These are phyloP conservation scores for Oophaga sylvatica DNA, from an alignment of 2,797 vertebrate species.

Conservation along the genomic window DNA sequence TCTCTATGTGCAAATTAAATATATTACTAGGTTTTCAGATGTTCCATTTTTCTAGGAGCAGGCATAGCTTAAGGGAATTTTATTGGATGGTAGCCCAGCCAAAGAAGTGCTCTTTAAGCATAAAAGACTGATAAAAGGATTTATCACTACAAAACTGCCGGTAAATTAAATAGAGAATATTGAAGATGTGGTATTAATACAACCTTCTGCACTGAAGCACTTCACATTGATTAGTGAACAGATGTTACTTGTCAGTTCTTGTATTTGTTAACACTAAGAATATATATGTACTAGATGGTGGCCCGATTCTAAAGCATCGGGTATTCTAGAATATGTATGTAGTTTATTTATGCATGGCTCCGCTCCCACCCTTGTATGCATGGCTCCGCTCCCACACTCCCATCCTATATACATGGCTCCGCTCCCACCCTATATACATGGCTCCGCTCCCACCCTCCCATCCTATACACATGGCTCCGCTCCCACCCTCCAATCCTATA, in stretches of 20 bases:
- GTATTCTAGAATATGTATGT: too few relatives aligned
- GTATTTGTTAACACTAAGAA: conserved; percentile 2
- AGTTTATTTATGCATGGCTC: too few relatives aligned
- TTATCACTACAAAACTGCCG: conserved; percentile 47
- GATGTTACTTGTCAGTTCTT: conserved; percentile 40
- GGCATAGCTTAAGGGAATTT: conserved; percentile 43
- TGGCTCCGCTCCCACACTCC: too few relatives aligned
- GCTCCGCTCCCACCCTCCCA: too few relatives aligned
- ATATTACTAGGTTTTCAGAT: conserved; percentile 37
- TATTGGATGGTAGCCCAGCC: conserved; percentile 55
- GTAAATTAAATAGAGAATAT: conserved; percentile 54
- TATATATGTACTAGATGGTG: too few relatives aligned
- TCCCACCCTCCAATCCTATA: too few relatives aligned
- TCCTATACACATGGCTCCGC: too few relatives aligned
- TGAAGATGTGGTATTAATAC: conserved; percentile 43
- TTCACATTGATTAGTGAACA: conserved; percentile 42
- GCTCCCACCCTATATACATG: too few relatives aligned
- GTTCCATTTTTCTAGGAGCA: conserved; percentile 37
- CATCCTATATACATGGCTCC: too few relatives aligned
- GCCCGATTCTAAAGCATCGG: too few relatives aligned
- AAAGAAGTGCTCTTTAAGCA: conserved; percentile 42
- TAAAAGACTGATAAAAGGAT: conserved; percentile 52
- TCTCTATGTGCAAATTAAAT: neutral
- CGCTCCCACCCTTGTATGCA: too few relatives aligned
- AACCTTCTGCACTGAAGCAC: conserved; percentile 32